These are phyloP conservation scores for Mycalesis mineus DNA, from an alignment of 2,888 invertebrate species.

Conservation along the genomic window DNA sequence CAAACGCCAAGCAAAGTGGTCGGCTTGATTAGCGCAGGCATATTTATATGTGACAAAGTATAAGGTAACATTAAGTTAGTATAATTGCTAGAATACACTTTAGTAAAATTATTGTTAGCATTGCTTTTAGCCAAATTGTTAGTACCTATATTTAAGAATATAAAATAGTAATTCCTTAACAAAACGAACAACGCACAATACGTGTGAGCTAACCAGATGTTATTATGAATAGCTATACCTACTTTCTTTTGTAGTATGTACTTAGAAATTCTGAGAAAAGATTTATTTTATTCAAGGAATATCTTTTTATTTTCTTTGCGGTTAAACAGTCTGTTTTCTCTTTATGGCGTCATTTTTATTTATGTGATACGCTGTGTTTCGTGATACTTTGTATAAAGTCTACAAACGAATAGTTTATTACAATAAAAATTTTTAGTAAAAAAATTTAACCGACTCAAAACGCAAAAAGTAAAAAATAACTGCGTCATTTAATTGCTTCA, in stretches of 20 bases:
- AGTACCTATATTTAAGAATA: background rate
- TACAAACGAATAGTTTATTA: too few relatives aligned
- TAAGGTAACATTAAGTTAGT: too few relatives aligned
- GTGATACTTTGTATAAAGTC: background rate
- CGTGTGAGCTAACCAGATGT: conserved; percentile 15
- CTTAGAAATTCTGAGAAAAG: background rate
- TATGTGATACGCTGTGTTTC: background rate
- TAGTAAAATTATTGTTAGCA: too few relatives aligned
- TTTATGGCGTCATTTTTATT: background rate
- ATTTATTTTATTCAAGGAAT: background rate
- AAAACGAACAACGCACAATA: background rate
- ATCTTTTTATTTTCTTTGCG: background rate
- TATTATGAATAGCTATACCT: background rate
- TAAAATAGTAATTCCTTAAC: background rate
- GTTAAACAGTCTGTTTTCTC: background rate
- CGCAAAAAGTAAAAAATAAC: too few relatives aligned
- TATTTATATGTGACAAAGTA: too few relatives aligned
- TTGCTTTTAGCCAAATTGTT: too few relatives aligned
- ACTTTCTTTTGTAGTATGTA: background rate
- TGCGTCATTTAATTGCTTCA: too few relatives aligned
- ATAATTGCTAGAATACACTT: too few relatives aligned
- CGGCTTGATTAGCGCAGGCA: too few relatives aligned
- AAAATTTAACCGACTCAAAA: too few relatives aligned
- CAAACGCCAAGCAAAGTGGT: too few relatives aligned
- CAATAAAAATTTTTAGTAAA: too few relatives aligned